phyloP scores from a whole-genome alignment of 2,888 invertebrate species.

The Ectemnius continuus region DNA sequence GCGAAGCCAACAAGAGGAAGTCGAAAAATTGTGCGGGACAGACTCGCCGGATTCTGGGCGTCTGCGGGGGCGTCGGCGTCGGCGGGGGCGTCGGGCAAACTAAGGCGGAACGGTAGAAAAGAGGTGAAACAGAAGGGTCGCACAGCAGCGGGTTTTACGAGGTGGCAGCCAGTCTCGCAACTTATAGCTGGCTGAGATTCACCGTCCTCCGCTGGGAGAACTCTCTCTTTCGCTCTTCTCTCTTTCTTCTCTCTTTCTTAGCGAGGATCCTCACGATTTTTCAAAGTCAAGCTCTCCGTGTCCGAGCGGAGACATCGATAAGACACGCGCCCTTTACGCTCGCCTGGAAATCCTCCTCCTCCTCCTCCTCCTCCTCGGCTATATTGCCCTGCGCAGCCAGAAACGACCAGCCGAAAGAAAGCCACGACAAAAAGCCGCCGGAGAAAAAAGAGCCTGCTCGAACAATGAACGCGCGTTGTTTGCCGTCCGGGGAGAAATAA shows the following conservation, averaged over 20 bases:
- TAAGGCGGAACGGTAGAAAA: background rate
- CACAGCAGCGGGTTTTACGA: constrained; percentile 4
- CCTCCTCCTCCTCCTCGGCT: too few relatives aligned
- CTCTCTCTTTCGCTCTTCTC: background rate
- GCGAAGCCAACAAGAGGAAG: background rate
- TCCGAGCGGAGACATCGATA: constrained; percentile 19
- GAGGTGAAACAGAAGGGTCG: background rate
- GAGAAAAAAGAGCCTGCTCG: too few relatives aligned
- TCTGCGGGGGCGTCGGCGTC: too few relatives aligned
- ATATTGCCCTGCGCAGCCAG: background rate
- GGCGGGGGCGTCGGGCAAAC: background rate
- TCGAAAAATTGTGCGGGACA: background rate
- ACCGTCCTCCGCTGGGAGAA: background rate
- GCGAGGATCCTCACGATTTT: constrained; percentile 14
- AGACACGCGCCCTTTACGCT: constrained; percentile 17
- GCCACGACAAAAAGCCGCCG: background rate
- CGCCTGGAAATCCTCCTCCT: background rate
- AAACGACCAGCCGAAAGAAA: background rate
- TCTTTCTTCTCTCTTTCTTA: constrained; percentile 4
- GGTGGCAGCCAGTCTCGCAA: constrained; percentile 1
- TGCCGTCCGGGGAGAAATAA: too few relatives aligned
- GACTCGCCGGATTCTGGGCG: background rate
- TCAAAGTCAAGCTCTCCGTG: constrained; percentile 22
- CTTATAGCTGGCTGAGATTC: background rate
- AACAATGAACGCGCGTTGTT: too few relatives aligned